Conservation (phyloP, 2,888 invertebrate genomes). For the Celastrina argiolus region DNA sequence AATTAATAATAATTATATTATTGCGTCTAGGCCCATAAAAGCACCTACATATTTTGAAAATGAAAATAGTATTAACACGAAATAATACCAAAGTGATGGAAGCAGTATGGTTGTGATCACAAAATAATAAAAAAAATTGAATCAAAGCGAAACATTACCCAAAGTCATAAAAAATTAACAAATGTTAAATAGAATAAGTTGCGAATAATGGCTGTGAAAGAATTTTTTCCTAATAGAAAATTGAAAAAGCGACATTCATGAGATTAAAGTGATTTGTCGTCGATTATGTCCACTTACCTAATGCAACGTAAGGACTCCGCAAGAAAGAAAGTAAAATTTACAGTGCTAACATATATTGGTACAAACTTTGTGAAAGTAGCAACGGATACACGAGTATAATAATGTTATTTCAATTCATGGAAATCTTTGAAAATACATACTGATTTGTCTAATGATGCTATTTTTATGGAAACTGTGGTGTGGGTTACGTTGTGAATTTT, state of each 20-base stretch:
- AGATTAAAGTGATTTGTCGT: conserved; percentile 48
- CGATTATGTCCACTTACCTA: conserved; percentile 75
- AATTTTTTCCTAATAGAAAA: conserved; percentile 42
- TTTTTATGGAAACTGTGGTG: neutral
- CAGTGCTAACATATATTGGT: conserved; percentile 68
- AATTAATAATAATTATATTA: neutral
- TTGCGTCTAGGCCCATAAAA: conserved; percentile 14
- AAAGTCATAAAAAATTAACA: conserved; percentile 53
- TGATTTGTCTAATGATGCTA: neutral
- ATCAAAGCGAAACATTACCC: conserved; percentile 78
- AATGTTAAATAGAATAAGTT: conserved; percentile 42
- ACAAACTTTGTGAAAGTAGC: conserved; percentile 51
- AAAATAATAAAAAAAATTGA: conserved; percentile 56
- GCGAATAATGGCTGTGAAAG: conserved; percentile 55
- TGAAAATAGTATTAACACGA: conserved; percentile 25
- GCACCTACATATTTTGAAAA: neutral
- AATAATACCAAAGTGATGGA: conserved; percentile 46
- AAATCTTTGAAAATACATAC: neutral
- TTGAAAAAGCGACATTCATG: conserved; percentile 60
- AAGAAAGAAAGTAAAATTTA: conserved; percentile 77
- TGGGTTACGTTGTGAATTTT: neutral
- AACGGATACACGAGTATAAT: conserved; percentile 32
- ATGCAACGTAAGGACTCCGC: conserved; percentile 77
- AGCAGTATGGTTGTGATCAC: conserved; percentile 51
- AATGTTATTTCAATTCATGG: neutral